Base-by-base conservation (phyloP, 2,888 invertebrate species). In the Caenorhabditis sinica region DNA sequence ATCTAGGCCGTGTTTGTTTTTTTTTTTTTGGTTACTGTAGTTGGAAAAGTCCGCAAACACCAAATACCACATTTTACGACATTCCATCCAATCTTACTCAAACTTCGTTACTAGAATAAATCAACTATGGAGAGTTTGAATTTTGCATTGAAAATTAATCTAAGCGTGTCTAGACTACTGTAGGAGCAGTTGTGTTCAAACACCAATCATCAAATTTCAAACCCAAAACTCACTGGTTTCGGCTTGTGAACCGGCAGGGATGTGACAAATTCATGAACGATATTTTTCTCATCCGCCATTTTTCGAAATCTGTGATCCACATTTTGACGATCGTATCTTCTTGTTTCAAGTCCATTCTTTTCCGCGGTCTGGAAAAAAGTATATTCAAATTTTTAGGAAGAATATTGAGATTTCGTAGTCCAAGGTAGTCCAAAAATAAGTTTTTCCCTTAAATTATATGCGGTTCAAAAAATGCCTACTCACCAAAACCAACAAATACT, bases 401-500 rank as follows among this genome's bases (percentile, higher is more conserved):
- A n/a, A n/a, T n/a, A 17, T 45, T 6, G 3, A 8, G n/a, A 49
- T 6, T 20, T 20, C 8, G n/a, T 2, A n/a, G 20, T 36, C 36
- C 36, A 36, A 11, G 36, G 36, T n/a, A n/a, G n/a, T n/a, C n/a
- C n/a, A n/a, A n/a, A n/a, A n/a, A n/a, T n/a, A n/a, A n/a, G n/a
- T n/a, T n/a, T n/a, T n/a, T n/a, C 61, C 40, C 2, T 61, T 23
- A 23, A 23, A 23, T 20, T 49, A n/a, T 51, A 0, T 28, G 1
- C 51, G n/a, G n/a, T n/a, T n/a, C 68, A 23, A 25, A 68, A 69
- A 71, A 58, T 33, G 1, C 33, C 33, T 33, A 49, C 74, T 53
- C n/a, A 75, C 60, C 45, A 63, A 71, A 5, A 83, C 68, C 11
- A 77, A 23, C 33, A 49, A 2, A 66, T 83, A 83, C 60, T 83